Percentiles rank a stretch among this genome's conserved stretches.
These are phyloP conservation scores for Pterobdella sp. DNA, from an alignment of 2,888 invertebrate species.

Conservation along the genomic window DNA sequence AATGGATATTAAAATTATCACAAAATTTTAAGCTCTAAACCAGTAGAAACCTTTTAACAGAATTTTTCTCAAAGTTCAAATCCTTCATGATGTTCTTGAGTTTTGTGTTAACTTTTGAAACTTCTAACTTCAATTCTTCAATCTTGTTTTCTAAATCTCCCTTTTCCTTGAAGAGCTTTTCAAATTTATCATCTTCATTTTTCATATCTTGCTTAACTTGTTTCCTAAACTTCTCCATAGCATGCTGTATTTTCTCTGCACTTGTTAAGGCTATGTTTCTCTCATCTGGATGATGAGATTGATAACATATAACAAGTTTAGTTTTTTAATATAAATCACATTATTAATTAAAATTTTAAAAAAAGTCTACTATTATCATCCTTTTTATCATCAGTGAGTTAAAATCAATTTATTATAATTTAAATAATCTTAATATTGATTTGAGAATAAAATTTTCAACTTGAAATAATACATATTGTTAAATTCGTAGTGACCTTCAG, in stretches of 20 bases:
- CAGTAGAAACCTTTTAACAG: constrained; percentile 11
- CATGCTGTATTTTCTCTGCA: constrained; percentile 21
- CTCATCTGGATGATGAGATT: constrained; percentile 1
- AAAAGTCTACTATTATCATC: too few species aligned
- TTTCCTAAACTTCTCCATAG: constrained; percentile 4
- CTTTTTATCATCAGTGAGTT: too few species aligned
- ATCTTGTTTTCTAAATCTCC: neutral
- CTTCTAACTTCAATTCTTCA: constrained; percentile 3
- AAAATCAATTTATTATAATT: too few species aligned
- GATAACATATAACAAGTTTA: neutral
- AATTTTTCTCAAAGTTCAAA: constrained; percentile 9
- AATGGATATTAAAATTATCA: too few species aligned
- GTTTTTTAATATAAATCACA: neutral
- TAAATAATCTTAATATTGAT: too few species aligned
- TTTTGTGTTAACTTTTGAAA: neutral
- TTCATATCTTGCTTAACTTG: neutral
- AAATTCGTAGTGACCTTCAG: too few species aligned
- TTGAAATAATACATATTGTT: too few species aligned
- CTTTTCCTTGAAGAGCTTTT: constrained; percentile 18
- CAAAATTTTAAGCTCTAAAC: too few species aligned
- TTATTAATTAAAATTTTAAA: too few species aligned
- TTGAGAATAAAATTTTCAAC: neutral
- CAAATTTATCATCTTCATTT: neutral
- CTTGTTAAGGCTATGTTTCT: constrained; percentile 21
- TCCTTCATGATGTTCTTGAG: constrained; percentile 17